Evolutionary conservation across 2,797 vertebrate genomes (phyloP).

Genomic region (Rhynchotus rufescens): DNA sequence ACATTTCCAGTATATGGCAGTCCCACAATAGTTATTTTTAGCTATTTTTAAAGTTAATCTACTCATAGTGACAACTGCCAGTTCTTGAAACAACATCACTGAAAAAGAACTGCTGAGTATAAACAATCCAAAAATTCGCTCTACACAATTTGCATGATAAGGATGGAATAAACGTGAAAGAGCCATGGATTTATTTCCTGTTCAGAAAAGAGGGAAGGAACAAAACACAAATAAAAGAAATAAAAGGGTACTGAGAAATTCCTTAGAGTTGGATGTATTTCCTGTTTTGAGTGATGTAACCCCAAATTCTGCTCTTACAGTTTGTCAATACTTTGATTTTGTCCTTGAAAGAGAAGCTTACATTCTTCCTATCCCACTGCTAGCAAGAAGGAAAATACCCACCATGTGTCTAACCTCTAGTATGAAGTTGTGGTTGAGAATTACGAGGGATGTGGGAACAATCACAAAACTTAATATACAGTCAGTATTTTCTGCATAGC

Average conservation of each 20-base stretch:
- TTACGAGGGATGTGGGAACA: constrained; percentile 10
- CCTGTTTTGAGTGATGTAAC: not conserved
- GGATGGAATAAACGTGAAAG: not conserved
- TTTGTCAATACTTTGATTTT: constrained; percentile 33
- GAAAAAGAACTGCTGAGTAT: not conserved
- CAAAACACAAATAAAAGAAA: not conserved
- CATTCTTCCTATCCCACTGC: constrained; percentile 2
- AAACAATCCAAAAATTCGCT: not conserved
- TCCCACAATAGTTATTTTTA: not conserved
- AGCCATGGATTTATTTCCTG: not conserved
- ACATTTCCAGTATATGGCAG: not conserved
- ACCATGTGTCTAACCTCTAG: not conserved
- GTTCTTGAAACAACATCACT: not conserved
- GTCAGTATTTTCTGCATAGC: constrained; percentile 1
- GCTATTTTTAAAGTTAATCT: not conserved
- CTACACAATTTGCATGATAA: not conserved
- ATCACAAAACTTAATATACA: not conserved
- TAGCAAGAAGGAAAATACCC: not conserved
- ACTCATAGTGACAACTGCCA: not conserved
- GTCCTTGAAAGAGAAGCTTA: constrained; percentile 1
- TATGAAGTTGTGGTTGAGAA: not conserved
- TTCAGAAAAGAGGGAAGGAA: not conserved
- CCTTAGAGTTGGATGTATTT: not conserved
- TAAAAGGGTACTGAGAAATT: not conserved
- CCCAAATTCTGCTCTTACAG: not conserved